phyloP scores from a whole-genome alignment of 2,113 vertebrate species.

The Aramus guarauna region DNA sequence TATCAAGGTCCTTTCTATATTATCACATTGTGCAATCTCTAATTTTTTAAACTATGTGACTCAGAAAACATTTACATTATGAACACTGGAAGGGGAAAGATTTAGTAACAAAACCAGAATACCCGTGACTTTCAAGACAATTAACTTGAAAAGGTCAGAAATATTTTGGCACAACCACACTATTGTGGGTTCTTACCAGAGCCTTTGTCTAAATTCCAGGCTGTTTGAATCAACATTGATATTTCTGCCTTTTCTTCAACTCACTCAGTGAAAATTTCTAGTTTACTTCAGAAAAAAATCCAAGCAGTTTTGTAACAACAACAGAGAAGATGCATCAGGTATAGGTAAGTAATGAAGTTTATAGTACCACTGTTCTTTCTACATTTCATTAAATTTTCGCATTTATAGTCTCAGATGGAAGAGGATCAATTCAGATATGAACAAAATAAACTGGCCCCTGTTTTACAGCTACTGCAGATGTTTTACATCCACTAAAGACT shows the following conservation, averaged over 20 bases:
- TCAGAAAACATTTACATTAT: neutral
- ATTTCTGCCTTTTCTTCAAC: neutral
- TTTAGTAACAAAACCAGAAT: neutral
- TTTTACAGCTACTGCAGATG: neutral
- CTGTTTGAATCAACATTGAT: neutral
- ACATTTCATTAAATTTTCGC: neutral
- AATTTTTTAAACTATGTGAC: neutral
- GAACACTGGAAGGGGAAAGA: neutral
- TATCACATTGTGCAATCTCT: neutral
- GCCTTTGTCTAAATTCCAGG: neutral
- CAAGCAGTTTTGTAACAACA: neutral
- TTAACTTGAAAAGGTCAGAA: slow-evolving; percentile 8
- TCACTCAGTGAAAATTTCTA: neutral
- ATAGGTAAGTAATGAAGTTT: neutral
- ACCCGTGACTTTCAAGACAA: neutral
- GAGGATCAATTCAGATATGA: neutral
- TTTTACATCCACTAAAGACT: neutral
- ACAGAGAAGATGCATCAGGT: neutral
- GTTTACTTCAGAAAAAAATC: neutral
- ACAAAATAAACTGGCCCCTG: neutral
- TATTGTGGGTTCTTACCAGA: neutral
- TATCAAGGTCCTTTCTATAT: neutral
- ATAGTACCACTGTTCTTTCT: neutral
- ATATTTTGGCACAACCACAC: neutral
- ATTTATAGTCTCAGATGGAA: neutral